phyloP scores from a whole-genome alignment of 2,797 vertebrate species.

The Manis javanica region DNA sequence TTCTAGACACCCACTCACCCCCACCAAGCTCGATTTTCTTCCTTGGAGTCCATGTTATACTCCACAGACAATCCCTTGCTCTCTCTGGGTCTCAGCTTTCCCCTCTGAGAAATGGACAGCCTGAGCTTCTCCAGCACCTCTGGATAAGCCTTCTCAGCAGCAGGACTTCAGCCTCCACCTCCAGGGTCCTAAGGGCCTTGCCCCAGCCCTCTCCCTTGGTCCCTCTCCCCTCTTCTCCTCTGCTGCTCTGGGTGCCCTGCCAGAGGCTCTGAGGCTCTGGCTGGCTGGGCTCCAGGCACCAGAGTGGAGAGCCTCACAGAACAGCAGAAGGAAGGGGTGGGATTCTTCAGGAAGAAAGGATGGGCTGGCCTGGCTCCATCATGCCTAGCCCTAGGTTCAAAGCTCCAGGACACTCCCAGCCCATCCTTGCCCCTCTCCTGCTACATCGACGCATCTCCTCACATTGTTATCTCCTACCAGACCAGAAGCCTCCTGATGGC shows the following conservation, averaged over 20 bases:
- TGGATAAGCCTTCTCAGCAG: background rate
- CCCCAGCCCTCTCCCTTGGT: background rate
- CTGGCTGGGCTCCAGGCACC: too few relatives aligned
- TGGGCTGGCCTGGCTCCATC: accelerated
- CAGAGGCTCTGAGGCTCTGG: too few relatives aligned
- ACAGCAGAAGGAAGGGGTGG: background rate
- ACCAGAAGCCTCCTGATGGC: background rate
- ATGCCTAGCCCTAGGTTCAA: background rate
- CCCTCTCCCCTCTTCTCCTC: background rate
- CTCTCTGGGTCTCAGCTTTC: background rate
- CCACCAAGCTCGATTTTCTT: background rate
- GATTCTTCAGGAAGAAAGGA: background rate
- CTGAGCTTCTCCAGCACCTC: background rate
- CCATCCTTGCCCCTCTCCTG: background rate
- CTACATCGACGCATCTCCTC: background rate
- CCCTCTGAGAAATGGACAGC: background rate
- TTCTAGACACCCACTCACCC: background rate
- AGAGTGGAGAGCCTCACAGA: background rate
- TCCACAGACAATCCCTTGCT: background rate
- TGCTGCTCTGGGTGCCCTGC: background rate
- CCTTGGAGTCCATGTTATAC: background rate
- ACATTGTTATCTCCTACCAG: background rate
- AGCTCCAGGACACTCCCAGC: too few relatives aligned
- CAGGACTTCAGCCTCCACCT: background rate
- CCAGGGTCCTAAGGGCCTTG: background rate